Conservation (phyloP, 2,888 invertebrate species). For the Sceliomorpha sp. region DNA sequence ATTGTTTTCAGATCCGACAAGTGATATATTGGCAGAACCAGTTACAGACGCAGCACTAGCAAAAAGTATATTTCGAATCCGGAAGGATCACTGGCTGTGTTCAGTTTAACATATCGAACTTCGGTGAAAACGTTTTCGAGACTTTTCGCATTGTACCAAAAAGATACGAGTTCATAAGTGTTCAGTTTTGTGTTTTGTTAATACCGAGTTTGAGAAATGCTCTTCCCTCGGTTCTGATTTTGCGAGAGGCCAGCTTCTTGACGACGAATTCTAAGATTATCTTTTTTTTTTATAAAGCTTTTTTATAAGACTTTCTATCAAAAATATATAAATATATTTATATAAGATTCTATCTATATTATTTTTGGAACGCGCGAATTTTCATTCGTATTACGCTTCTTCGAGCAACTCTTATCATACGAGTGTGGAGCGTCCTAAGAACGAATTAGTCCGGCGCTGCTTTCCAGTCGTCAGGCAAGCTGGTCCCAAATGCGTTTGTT, state of each 20-base stretch:
- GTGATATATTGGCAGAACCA: constrained; percentile 21
- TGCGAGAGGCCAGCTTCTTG: constrained; percentile 6
- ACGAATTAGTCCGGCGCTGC: constrained; percentile 22
- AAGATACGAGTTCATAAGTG: too few species aligned
- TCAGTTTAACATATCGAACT: constrained; percentile 55
- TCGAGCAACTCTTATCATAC: constrained; percentile 79
- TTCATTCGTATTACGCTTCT: constrained; percentile 69
- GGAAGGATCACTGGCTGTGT: constrained; percentile 35
- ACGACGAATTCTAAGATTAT: constrained; percentile 13
- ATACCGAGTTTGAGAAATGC: too few species aligned
- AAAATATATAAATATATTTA: constrained; percentile 70
- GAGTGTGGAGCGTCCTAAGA: constrained; percentile 74
- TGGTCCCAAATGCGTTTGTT: too few species aligned
- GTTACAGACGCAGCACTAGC: constrained; percentile 6
- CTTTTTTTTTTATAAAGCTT: constrained; percentile 58
- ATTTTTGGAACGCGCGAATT: constrained; percentile 43
- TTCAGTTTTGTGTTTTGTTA: constrained; percentile 4
- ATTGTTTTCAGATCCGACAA: constrained; percentile 24
- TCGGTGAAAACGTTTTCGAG: constrained; percentile 47
- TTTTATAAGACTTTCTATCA: constrained; percentile 73
- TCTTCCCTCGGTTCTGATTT: constrained; percentile 11
- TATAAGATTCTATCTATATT: constrained; percentile 22
- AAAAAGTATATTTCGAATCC: constrained; percentile 18
- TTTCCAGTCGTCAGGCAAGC: constrained; percentile 8
- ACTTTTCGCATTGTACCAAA: constrained; percentile 13